A percentile compares a stretch with the other conserved stretches of the same genome.
Evolutionary conservation across 2,113 vertebrate genomes (phyloP).

Genomic region (Megalops atlanticus): DNA sequence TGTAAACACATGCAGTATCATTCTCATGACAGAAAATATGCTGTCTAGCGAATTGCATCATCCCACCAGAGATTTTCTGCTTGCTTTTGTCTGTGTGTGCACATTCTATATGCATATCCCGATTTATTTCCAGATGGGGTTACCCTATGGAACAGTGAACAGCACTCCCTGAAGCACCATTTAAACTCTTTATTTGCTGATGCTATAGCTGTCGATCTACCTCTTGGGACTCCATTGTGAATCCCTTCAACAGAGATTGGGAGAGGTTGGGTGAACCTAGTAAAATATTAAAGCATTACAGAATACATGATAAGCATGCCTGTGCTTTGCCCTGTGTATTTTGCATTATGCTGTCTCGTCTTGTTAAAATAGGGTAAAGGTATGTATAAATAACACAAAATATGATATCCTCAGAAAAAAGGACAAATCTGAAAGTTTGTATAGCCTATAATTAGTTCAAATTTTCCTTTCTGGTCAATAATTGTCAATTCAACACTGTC

Average conservation of each 20-base stretch:
- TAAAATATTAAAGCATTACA: neutral
- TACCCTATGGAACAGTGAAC: neutral
- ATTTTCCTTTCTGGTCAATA: neutral
- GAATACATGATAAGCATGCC: neutral
- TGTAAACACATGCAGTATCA: neutral
- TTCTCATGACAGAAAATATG: neutral
- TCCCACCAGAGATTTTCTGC: neutral
- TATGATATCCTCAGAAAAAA: neutral
- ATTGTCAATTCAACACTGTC: slow-evolving; percentile 5
- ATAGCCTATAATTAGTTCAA: neutral
- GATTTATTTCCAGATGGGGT: slow-evolving; percentile 19
- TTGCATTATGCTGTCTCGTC: too few species aligned
- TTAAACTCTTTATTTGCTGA: neutral
- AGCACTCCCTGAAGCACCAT: neutral
- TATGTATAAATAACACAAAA: neutral
- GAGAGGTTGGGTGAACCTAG: neutral
- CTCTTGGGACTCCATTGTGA: neutral
- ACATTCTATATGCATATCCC: neutral
- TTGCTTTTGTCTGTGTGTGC: neutral
- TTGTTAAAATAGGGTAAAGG: neutral
- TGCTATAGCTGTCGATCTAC: neutral
- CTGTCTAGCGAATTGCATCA: neutral
- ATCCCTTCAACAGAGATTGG: neutral
- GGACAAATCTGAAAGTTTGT: neutral
- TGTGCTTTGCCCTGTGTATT: neutral